Evolutionary conservation across 2,113 vertebrate species (phyloP).

Genomic region (Oncorhynchus keta): DNA sequence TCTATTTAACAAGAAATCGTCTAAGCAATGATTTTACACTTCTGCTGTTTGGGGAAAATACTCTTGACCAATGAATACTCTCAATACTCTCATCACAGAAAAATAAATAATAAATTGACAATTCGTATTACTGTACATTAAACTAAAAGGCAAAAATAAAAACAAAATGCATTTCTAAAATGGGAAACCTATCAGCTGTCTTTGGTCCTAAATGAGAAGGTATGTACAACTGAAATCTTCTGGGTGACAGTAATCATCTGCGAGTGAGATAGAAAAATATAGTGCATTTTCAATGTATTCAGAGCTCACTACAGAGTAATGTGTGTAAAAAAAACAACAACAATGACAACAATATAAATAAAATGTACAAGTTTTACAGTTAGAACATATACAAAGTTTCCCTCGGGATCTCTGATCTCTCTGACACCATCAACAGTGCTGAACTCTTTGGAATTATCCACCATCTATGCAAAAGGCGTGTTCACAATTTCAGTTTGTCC

Average conservation of each 20-base stretch:
- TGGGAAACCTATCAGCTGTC: constrained; percentile 79
- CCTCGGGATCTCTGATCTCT: constrained; percentile 80
- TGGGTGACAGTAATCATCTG: constrained; percentile 91
- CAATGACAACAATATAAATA: constrained; percentile 91
- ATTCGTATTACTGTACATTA: constrained; percentile 91
- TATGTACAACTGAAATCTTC: constrained; percentile 95
- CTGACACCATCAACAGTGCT: constrained; percentile 85
- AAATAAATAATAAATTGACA: constrained; percentile 97
- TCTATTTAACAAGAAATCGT: constrained; percentile 88
- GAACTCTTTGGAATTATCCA: constrained; percentile 93
- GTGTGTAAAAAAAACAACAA: constrained; percentile 88
- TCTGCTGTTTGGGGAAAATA: constrained; percentile 81
- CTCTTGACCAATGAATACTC: constrained; percentile 83
- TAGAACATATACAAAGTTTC: constrained; percentile 93
- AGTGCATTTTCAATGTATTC: constrained; percentile 99
- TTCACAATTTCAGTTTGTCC: constrained; percentile 75
- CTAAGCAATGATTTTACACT: constrained; percentile 88
- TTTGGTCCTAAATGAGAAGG: constrained; percentile 99
- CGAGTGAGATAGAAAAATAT: constrained; percentile 99
- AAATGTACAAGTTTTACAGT: constrained; percentile 99
- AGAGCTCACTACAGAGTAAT: constrained; percentile 96
- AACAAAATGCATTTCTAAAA: constrained; percentile 66
- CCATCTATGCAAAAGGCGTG: constrained; percentile 74
- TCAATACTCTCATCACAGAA: constrained; percentile 84
- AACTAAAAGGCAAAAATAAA: constrained; percentile 73